Evolutionary conservation across 2,888 invertebrate genomes (phyloP), one percentile per base, ranked within the genome.

Genomic region (Rapana venosa): DNA sequence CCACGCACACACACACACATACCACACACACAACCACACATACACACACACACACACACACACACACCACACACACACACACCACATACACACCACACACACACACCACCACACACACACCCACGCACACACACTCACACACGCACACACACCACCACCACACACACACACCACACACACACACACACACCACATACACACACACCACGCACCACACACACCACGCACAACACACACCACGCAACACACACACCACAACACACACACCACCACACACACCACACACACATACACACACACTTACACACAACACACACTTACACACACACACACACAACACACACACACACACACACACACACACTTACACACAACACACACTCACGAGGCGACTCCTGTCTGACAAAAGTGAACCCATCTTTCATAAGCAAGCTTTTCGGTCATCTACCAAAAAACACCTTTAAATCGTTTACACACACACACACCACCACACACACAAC

Each of bases 301-400:
- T 1, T 32, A 77, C 30, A 30, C 77, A 77, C 30, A 30, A n/a
- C n/a, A n/a, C n/a, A 26, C 66, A 66, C 13, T 6, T 2, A 66
- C 17, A 66, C 66, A 66, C 20, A 66, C 66, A 6, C 20, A 66
- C 30, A 74, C 22, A 79, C 35, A 79, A 1, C n/a, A 79, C 66
- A 66, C 66, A 87, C 66, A 87, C 66, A 87, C 66, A 66, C 66
- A 87, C 66, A 66, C 66, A 36, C 66, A 66, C 36, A 66, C 86
- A 66, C 36, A 66, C 66, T 32, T 8, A 47, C 47, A 47, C 47
- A 47, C 47, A 2, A 47, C 47, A 47, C 47, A 47, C 47, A 47
- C 47, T 5, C 8, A 47, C 47, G n/a, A n/a, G n/a, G n/a, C n/a
- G n/a, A 47, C 47, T 5, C 47, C 47, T 47, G 47, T 47, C 47